Evolutionary conservation across 2,113 vertebrate species (phyloP), one percentile per base, ranked within the genome.

Genomic region (Syrmaticus mikado): DNA sequence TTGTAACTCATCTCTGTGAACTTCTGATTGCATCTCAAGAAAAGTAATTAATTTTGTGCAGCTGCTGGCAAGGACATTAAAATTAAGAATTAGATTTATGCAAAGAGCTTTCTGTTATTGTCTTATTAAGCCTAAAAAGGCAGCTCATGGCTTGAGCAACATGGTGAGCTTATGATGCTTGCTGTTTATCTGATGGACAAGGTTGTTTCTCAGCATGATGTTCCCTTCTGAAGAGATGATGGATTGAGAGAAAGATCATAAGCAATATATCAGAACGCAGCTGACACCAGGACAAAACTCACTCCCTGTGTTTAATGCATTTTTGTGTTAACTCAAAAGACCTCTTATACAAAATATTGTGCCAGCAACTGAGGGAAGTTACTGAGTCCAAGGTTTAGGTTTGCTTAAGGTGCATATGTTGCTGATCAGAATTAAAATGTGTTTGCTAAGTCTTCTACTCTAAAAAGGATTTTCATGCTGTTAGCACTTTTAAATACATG

Each of bases 291-390:
- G n/a, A 25, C 13, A n/a, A 73, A 94, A 67, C 28, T 75, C 25
- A 36, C 8, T 46, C 8, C 0, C 1, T 30, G 7, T 10, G 1
- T 28, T 77, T 67, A 53, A 19, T 41, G 10, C 24, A 10, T 50
- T 22, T 48, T 74, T 81, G 25, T 77, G 41, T 38, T 55, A 66
- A 41, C 21, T 81, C 12, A 32, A 30, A 61, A 57, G 30, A 58
- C n/a, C 13, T 61, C 9, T 40, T 1, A 7, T 41, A 14, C 22
- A 28, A 57, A 78, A 52, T 20, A 9, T 65, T 78, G 30, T 1
- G 5, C 50, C n/a, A 45, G 25, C 30, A 62, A 30, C 17, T 58
- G 50, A 78, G 27, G n/a, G 62, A 45, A 74, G 62, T 62, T 3
- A 70, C 8, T 13, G 7, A 25, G 32, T 46, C 14, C 41, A 58